Evolutionary conservation across 2,888 invertebrate genomes (phyloP), one percentile per base, ranked within the genome.

Genomic region (Thecocarcelia acutangulata): DNA sequence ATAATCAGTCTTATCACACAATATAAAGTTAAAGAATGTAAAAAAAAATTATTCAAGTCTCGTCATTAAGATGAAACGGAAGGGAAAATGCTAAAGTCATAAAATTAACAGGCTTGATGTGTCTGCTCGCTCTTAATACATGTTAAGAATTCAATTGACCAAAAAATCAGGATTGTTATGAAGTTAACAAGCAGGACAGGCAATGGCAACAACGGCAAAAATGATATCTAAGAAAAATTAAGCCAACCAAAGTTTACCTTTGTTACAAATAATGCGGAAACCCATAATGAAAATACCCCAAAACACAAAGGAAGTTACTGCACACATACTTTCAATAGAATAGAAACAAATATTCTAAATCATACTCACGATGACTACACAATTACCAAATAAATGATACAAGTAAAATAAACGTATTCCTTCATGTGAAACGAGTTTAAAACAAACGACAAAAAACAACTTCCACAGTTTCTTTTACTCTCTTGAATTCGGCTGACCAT

Each of bases 121-220:
- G 84, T 84, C 86, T 86, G 87, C 86, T 87, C 86, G 87, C 87
- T 87, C 87, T 84, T 83, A 70, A 86, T 86, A 82, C 84, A 83
- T 86, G 87, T 87, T 87, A 86, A 85, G 87, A 87, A 88, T 88
- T 88, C 88, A 88, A 88, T 88, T 88, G 88, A 88, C 88, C 88
- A 85, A 87, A 86, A 88, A 88, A 88, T 88, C 88, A 88, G 88
- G 88, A 88, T 88, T 88, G 88, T 88, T 87, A 86, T 86, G 85
- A 83, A 70, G 80, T 81, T 50, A 56, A 58, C 42, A 40, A 77
- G 64, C 52, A 59, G 46, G 50, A 69, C 24, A 61, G 33, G 21
- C 40, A 70, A 40, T n/a, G 59, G 40, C 54, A 61, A 37, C 52
- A 56, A 44, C 9, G n/a, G 19, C 50, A 46, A 40, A 12, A 59